These are phyloP conservation scores for Cladorhizidae sp. DNA, from an alignment of 37 sponge, comb jelly and placozoan genomes.

Conservation along the genomic window DNA sequence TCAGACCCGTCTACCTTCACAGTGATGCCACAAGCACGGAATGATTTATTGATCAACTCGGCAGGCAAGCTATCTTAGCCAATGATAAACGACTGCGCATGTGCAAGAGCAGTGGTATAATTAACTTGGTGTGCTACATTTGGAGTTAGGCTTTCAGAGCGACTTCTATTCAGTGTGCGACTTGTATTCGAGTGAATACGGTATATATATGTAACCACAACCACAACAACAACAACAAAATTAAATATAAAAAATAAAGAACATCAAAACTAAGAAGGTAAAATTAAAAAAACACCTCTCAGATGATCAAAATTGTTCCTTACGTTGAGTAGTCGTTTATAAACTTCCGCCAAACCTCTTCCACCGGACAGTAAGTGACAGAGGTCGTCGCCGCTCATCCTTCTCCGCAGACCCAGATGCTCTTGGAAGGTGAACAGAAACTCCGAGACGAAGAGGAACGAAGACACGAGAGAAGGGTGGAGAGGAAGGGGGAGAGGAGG, in stretches of 20 bases:
- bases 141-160: too few species aligned
- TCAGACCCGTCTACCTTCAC: too few species aligned
- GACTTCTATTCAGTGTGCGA: too few species aligned
- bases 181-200: too few species aligned
- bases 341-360: slow-evolving; percentile 10
- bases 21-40: too few species aligned
- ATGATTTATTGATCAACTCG: too few species aligned
- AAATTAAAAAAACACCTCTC: not conserved
- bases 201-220: too few species aligned
- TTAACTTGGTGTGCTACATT: too few species aligned
- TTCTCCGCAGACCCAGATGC: slow-evolving; percentile 2
- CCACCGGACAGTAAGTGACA: not conserved
- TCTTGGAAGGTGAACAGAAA: slow-evolving; percentile 27
- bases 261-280: not conserved
- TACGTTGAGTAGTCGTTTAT: slow-evolving; percentile 14
- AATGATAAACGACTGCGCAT: too few species aligned
- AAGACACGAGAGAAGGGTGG: not conserved
- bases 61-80: too few species aligned
- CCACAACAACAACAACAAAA: too few species aligned
- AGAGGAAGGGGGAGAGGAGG: slow-evolving; percentile 9
- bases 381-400: not conserved
- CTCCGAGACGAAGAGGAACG: slow-evolving; percentile 29
- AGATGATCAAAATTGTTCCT: not conserved
- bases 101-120: too few species aligned
- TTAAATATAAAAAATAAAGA: not conserved